phyloP scores from a whole-genome alignment of 1,140 invertebrate genomes.

The Tetragonula clypearis region DNA sequence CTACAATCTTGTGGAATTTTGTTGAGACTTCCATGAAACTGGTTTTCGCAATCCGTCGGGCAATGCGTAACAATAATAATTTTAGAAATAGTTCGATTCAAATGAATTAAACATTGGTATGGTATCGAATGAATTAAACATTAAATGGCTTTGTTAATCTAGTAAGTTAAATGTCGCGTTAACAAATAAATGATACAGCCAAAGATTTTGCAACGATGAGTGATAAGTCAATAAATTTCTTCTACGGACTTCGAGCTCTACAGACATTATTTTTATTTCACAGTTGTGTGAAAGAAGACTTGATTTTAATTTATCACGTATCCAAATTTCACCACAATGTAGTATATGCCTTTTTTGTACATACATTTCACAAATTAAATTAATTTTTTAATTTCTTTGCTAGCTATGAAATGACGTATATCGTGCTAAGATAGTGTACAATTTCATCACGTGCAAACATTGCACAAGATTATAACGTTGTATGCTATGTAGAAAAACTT shows the following conservation, averaged over 20 bases:
- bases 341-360: not conserved
- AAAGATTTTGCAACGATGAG: not conserved
- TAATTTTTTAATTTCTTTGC: not conserved
- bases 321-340: no score
- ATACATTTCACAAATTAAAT: not conserved
- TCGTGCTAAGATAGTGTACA: not conserved
- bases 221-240: slow-evolving; percentile 14
- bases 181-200: not conserved
- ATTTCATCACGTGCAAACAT: slow-evolving; percentile 25
- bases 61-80: not conserved
- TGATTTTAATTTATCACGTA: slow-evolving; percentile 17
- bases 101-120: not conserved
- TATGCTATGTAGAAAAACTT: not conserved
- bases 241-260: slow-evolving; percentile 36
- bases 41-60: not conserved
- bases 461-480: not conserved
- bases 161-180: not conserved
- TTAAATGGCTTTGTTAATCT: not conserved
- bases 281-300: not conserved
- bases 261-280: not conserved
- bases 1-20: not conserved
- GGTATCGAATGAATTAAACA: not conserved
- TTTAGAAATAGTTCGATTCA: not conserved
- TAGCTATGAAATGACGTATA: not conserved
- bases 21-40: not conserved